Percentiles rank a stretch among this genome's conserved stretches.
Conservation (phyloP, 2,113 vertebrate genomes). For the Cynocephalus volans region DNA sequence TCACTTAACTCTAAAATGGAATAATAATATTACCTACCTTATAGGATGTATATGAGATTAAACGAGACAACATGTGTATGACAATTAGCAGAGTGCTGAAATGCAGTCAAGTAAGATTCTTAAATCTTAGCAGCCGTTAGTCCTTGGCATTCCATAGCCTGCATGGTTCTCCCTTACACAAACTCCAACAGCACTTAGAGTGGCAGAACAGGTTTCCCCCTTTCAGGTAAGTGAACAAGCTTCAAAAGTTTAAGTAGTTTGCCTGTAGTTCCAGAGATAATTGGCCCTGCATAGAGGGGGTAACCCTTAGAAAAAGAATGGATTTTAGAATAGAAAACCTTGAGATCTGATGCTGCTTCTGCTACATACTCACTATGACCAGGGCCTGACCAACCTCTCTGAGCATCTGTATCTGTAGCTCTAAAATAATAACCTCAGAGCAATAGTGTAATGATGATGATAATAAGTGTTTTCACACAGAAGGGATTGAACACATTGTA, state of each 20-base stretch:
- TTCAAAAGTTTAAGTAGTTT: neutral
- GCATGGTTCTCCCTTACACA: neutral
- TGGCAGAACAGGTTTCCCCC: neutral
- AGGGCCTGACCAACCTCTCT: neutral
- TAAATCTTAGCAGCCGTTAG: neutral
- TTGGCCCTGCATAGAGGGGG: neutral
- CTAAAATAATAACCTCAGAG: neutral
- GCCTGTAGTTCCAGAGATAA: neutral
- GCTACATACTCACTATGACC: neutral
- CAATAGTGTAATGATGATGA: neutral
- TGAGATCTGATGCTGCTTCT: neutral
- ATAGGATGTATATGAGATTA: neutral
- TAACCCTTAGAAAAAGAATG: neutral
- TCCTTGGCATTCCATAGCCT: neutral
- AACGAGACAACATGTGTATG: neutral
- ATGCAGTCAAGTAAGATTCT: fast-evolving
- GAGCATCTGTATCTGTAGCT: neutral
- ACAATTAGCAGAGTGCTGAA: neutral
- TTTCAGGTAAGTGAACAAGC: neutral
- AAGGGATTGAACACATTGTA: neutral
- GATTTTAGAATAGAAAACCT: neutral
- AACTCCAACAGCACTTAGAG: neutral
- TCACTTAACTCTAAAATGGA: neutral
- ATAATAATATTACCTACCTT: neutral
- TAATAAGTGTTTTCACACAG: neutral